Evolutionary conservation across 2,888 invertebrate species (phyloP).

Genomic region (Sicus ferrugineus): DNA sequence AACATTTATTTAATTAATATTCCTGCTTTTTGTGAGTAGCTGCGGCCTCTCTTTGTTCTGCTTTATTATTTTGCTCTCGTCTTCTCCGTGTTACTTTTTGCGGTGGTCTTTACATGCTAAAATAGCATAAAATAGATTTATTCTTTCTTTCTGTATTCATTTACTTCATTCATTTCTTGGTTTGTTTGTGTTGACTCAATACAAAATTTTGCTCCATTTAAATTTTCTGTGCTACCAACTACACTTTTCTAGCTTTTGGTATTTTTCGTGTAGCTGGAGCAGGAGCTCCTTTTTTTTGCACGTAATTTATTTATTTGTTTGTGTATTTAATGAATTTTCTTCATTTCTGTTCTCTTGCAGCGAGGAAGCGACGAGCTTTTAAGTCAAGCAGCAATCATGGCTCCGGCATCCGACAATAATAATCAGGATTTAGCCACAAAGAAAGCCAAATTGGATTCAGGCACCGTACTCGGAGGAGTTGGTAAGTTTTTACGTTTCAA

Average conservation of each 20-base stretch:
- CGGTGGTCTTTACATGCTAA: conserved; percentile 34
- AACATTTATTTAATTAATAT: conserved; percentile 28
- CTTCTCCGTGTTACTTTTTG: conserved; percentile 39
- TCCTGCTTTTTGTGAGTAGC: conserved; percentile 4
- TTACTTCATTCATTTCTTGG: neutral
- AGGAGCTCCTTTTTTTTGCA: neutral
- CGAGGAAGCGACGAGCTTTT: conserved; percentile 97
- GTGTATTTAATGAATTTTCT: conserved; percentile 21
- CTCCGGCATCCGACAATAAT: conserved; percentile 93
- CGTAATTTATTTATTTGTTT: conserved; percentile 23
- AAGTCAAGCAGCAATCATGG: conserved; percentile 94
- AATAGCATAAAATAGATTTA: conserved; percentile 33
- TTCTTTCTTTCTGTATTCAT: conserved; percentile 44
- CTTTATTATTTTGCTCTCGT: conserved; percentile 38
- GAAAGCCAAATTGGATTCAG: conserved; percentile 77
- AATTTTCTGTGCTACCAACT: neutral
- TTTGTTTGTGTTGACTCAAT: conserved; percentile 40
- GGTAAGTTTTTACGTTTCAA: conserved; percentile 63
- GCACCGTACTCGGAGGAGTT: conserved; percentile 64
- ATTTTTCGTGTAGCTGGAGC: neutral
- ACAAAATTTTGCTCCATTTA: conserved; percentile 28
- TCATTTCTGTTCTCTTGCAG: conserved; percentile 67
- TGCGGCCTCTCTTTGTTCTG: conserved; percentile 11
- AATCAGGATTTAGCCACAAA: conserved; percentile 91
- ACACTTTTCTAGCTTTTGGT: neutral